Evolutionary conservation across 2,888 invertebrate genomes (phyloP), one percentile per base, ranked within the genome.

Genomic region (Andricus quercusramuli): DNA sequence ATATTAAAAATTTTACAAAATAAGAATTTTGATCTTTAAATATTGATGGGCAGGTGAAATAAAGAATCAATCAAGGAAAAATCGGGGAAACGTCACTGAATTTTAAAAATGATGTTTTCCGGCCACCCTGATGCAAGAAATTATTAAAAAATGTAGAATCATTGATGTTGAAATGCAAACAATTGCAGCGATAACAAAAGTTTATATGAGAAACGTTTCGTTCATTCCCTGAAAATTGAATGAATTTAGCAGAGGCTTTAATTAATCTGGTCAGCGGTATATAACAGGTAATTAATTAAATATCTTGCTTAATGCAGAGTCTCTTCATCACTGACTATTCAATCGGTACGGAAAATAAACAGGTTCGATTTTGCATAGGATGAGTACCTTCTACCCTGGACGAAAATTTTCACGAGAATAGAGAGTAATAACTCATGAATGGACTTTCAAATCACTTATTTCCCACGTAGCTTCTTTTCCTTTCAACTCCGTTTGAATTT

Each of bases 401-500:
- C 1, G 51, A 56, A 51, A 29, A 74, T 74, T 56, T 32, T 20
- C 11, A 25, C 29, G 29, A 29, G 56, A 51, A 29, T 5, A 32
- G 51, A 32, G 51, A 74, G 32, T 32, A 56, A 20, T 56, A 74
- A 56, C 32, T 74, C 32, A 74, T 56, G 56, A 74, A 44, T 47
- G 32, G 22, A 20, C 37, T 83, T 81, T 77, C 41, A 74, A 67
- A 51, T 47, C 59, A 67, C 79, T 78, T 77, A n/a, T 80, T 59
- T 79, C 78, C 66, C 41, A 51, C 41, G 59, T 37, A n/a, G 41
- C 56, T 64, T 68, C 32, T 78, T 86, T 86, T 32, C 85, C 84
- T 74, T 86, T 85, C 67, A 92, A 85, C 77, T 89, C 88, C 79
- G 88, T 85, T 80, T 92, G 90, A 88, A 92, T 90, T 85, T 92